Base-by-base conservation (phyloP, 2,888 invertebrate genomes). In the Leptopilina myrica region DNA sequence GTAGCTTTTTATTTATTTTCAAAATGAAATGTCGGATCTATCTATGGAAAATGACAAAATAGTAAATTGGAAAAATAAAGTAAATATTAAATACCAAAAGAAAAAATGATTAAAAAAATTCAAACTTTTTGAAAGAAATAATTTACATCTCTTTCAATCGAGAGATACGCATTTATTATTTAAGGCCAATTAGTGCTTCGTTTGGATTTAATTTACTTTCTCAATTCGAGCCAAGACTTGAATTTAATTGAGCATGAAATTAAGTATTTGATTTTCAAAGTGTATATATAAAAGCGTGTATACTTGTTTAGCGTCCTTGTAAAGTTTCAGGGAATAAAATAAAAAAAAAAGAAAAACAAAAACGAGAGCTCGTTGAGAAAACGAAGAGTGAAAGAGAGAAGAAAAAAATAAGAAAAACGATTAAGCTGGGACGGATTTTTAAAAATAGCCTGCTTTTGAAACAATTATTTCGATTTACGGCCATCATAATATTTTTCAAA, bases 241-340 rank as follows among this genome's bases (percentile, higher is more conserved):
- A 62, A 62, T 62, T 62, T 20, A 62, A 62, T 62, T 62, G 62
- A 62, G 62, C 62, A 20, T 15, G 7, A 62, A 62, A 62, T 62
- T 62, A 62, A 62, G 62, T 62, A 62, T 20, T 62, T 62, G 20
- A 62, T 62, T 62, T 62, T 62, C 62, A 62, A 62, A 62, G 62
- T 49, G 49, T 49, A 12, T 49, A 12, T 49, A 49, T 12, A 8
- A 43, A 5, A 20, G 20, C 20, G 20, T 5, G 43, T 62, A 20
- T 7, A 62, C 62, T 62, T 62, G 9, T 62, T 62, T 62, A 62
- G 15, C 7, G 7, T 62, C 8, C 20, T 62, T 62, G 9, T 20
- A 20, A 15, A 20, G 9, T 62, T 62, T 20, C 62, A 62, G 62
- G 20, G 9, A 62, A 62, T 20, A 15, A 62, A 62, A 62, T 20